Percentiles rank a stretch among this genome's conserved stretches.
phyloP scores from a whole-genome alignment of 2,113 vertebrate species.

The Neofelis nebulosa region DNA sequence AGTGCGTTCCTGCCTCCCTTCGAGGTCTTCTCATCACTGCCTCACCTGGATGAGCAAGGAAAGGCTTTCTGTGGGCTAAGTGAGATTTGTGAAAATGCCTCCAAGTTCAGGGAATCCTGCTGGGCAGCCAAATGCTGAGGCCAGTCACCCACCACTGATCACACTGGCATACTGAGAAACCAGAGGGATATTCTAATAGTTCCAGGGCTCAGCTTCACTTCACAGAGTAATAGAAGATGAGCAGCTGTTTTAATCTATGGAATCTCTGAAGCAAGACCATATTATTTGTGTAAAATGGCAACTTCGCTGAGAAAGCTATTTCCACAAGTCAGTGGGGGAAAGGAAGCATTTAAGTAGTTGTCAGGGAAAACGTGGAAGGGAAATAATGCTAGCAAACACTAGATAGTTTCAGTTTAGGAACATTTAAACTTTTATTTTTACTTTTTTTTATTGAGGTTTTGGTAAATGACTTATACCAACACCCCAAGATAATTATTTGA shows the following conservation, averaged over 20 bases:
- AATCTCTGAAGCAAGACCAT: constrained; percentile 10
- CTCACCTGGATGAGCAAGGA: not conserved
- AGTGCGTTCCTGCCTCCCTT: not conserved
- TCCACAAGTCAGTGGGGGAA: constrained; percentile 1
- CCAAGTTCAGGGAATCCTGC: not conserved
- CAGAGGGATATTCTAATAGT: not conserved
- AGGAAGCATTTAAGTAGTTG: not conserved
- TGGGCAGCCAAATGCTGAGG: not conserved
- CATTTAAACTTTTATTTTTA: not conserved
- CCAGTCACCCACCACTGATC: not conserved
- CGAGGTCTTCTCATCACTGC: not conserved
- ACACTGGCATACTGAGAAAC: not conserved
- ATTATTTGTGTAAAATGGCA: not conserved
- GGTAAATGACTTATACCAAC: not conserved
- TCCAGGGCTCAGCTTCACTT: not conserved
- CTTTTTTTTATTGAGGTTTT: not conserved
- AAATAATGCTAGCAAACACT: not conserved
- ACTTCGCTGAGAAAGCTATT: constrained; percentile 40
- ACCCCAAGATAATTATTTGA: not conserved
- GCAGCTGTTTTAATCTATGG: constrained; percentile 37
- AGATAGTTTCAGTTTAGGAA: not conserved
- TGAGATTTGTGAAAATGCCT: not conserved
- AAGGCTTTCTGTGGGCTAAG: not conserved
- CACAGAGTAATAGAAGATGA: not conserved
- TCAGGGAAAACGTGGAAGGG: not conserved